Percentiles rank a stretch among this genome's conserved stretches.
Evolutionary conservation across 35 echinoderm and acorn worm species (phyloP).

Genomic region (Lytechinus variegatus): DNA sequence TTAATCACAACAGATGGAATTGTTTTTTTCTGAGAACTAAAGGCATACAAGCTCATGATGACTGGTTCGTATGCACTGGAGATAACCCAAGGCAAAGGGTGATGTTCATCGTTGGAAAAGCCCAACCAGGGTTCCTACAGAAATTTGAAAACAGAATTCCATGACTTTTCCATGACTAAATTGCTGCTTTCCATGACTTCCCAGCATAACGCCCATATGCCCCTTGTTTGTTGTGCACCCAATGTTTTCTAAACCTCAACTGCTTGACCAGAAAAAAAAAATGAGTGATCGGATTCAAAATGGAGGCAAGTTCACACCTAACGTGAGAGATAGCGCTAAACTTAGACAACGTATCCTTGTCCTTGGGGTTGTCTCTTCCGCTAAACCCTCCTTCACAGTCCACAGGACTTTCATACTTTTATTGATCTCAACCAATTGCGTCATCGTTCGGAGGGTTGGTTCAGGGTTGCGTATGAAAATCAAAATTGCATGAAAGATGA

Average conservation of each 20-base stretch:
- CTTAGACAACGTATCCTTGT: background rate
- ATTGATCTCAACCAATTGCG: background rate
- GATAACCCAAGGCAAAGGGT: too few relatives aligned
- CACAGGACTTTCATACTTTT: background rate
- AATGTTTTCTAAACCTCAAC: background rate
- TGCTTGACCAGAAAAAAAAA: background rate
- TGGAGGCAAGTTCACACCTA: constrained; percentile 9
- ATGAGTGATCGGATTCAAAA: background rate
- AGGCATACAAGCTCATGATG: too few relatives aligned
- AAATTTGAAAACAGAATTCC: too few relatives aligned
- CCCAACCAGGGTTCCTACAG: too few relatives aligned
- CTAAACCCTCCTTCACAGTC: background rate
- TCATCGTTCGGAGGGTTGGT: background rate
- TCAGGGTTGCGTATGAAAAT: background rate
- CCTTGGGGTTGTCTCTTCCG: background rate
- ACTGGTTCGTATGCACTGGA: too few relatives aligned
- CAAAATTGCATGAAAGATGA: constrained; percentile 3
- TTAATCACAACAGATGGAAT: background rate
- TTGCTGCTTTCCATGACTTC: too few relatives aligned
- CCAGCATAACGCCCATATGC: too few relatives aligned
- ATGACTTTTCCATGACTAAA: too few relatives aligned
- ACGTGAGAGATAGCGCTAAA: background rate
- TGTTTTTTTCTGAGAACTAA: too few relatives aligned
- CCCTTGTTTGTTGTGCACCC: background rate
- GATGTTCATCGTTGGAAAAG: too few relatives aligned